Evolutionary conservation across 2,113 vertebrate genomes (phyloP), one percentile per base, ranked within the genome.

Genomic region (Colinus virginianus): DNA sequence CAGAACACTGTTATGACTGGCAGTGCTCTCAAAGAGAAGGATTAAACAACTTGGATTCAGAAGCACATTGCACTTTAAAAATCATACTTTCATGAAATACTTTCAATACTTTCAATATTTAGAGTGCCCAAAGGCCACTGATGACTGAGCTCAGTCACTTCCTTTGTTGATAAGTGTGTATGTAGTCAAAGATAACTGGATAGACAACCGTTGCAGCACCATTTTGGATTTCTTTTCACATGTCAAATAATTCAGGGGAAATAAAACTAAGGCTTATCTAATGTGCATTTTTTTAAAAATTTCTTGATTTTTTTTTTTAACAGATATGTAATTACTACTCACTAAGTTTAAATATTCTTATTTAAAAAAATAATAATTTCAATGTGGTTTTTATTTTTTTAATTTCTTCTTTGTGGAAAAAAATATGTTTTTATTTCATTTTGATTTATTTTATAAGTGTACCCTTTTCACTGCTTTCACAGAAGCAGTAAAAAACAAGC

Each of bases 21-120:
- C 91, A 92, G 58, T n/a, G 17, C 1, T 92, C 40, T 93, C 61
- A 87, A 94, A 96, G 86, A 28, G 16, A 88, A 74, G 11, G 28
- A 88, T 91, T 88, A 93, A 97, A 92, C 53, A 79, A 84, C 87
- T 69, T 90, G n/a, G 34, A 38, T 62, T 94, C 76, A 96, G 85
- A 95, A 94, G 81, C 46, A 28, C 16, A 9, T 28, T 78, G n/a
- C 49, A 64, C 23, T 75, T 32, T 79, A 72, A 87, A 76, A 77
- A 42, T 85, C 82, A 84, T 90, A 71, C 36, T 91, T 88, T 32
- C 63, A 71, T 13, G 9, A 90, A 80, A 36, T 26, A 34, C 46
- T 43, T n/a, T n/a, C n/a, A n/a, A n/a, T n/a, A n/a, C n/a, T 95
- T 95, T 93, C 34, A 87, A 19, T 80, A 64, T 32, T 70, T 69